Evolutionary conservation across 2,888 invertebrate genomes (phyloP).

Genomic region (Spilarctia lutea): DNA sequence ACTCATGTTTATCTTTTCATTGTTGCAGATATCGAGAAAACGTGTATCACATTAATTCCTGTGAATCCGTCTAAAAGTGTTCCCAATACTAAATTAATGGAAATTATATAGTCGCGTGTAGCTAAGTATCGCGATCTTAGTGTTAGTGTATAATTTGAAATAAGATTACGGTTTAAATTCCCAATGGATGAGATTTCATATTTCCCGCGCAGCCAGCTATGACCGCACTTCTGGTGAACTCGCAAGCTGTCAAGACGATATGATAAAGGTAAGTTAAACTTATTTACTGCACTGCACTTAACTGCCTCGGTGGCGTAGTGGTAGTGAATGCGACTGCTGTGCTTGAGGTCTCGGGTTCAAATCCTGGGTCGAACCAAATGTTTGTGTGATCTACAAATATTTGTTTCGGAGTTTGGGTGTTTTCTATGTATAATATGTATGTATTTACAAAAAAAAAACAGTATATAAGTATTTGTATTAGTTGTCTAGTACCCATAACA

Average conservation of each 20-base stretch:
- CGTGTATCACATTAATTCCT: conserved; percentile 2
- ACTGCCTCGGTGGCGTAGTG: too few species aligned
- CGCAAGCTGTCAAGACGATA: conserved; percentile 68
- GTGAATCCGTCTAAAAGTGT: conserved; percentile 23
- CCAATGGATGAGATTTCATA: conserved; percentile 55
- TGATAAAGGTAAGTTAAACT: conserved; percentile 68
- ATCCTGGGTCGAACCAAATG: too few species aligned
- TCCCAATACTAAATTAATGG: conserved; percentile 37
- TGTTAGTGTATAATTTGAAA: conserved; percentile 46
- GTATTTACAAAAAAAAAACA: too few species aligned
- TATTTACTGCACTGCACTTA: background rate
- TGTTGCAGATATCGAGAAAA: conserved; percentile 35
- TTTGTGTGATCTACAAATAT: too few species aligned
- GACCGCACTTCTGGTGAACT: conserved; percentile 57
- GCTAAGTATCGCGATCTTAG: conserved; percentile 46
- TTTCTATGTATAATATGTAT: too few species aligned
- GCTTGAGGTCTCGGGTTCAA: too few species aligned
- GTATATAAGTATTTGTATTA: too few species aligned
- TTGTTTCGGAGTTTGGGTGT: too few species aligned
- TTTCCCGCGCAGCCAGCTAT: conserved; percentile 62
- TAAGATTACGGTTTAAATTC: conserved; percentile 40
- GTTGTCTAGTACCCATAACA: too few species aligned
- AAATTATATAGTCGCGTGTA: conserved; percentile 30
- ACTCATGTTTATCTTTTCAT: conserved; percentile 20
- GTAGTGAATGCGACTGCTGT: too few species aligned